Evolutionary conservation across 2,888 invertebrate genomes (phyloP), one percentile per base, ranked within the genome.

Genomic region (Dicycla oo): DNA sequence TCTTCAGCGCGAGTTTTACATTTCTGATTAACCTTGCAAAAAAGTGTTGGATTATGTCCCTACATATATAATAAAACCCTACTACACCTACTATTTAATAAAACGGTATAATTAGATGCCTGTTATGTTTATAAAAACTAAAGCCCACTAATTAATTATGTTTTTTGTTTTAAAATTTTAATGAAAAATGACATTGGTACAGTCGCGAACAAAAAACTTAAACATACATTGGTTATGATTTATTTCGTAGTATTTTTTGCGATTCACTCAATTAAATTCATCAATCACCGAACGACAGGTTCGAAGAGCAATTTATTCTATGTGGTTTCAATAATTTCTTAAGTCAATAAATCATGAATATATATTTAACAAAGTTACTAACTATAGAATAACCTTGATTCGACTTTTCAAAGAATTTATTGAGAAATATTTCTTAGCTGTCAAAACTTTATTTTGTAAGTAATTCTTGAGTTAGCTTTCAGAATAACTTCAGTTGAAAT

Each of bases 271-370:
- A 69, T 65, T 71, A 64, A 1, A 30, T 69, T 53, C 30, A 82
- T 82, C 53, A 76, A 79, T 83, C 80, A 83, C 30, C 51, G 13
- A 66, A 66, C 20, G 76, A 66, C 85, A 64, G 60, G 51, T 67
- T 56, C 30, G 3, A 62, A 34, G 23, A 68, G 47, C 79, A 76
- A 83, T 84, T n/a, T 75, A 74, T 71, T 72, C 56, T 45, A 70
- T 67, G 73, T 74, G 58, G 75, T 70, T 71, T 75, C 15, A 75
- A 72, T 79, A 58, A 80, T 73, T 69, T 67, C 70, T 49, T 34
- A 66, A 73, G 49, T 76, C 69, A 67, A 83, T 84, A 80, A 84
- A 84, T 84, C 66, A 80, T 69, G 6, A 47, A 64, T 26, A 54
- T 70, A 61, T 68, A 61, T 68, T 66, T 68, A 63, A 67, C 38